These are phyloP conservation scores for Pocota personata DNA, from an alignment of 2,888 invertebrate species.

Conservation along the genomic window DNA sequence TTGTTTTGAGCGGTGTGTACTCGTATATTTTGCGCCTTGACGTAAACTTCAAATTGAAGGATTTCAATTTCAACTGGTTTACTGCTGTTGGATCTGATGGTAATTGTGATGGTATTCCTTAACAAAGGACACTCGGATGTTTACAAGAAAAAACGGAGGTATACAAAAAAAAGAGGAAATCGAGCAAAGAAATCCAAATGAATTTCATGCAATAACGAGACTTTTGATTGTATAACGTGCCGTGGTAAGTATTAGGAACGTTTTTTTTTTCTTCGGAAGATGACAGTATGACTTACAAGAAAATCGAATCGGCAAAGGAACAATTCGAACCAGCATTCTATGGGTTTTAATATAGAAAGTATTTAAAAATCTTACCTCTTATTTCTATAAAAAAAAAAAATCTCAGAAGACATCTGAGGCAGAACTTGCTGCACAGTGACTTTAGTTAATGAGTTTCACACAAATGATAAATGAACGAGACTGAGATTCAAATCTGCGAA, in stretches of 20 bases:
- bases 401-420: no score
- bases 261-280: background rate
- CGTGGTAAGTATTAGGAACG: background rate
- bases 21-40: conserved; percentile 10
- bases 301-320: no score
- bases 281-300: background rate
- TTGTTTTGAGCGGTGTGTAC: background rate
- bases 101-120: background rate
- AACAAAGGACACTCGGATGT: conserved; percentile 33
- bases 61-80: conserved; percentile 63
- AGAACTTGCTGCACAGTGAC: no score
- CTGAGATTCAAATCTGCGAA: no score
- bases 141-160: background rate
- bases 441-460: no score
- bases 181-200: conserved; percentile 30
- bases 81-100: conserved; percentile 4
- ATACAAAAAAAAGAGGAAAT: conserved; percentile 4
- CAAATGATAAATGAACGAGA: no score
- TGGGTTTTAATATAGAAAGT: no score
- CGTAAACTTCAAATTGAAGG: conserved; percentile 40
- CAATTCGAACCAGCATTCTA: no score
- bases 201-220: background rate
- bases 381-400: no score
- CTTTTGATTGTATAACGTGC: conserved; percentile 32
- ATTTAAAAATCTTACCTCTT: no score